Percentiles rank a stretch among this genome's conserved stretches.
Conservation (phyloP, 2,113 vertebrate species). For the Chloroceryle aenea region DNA sequence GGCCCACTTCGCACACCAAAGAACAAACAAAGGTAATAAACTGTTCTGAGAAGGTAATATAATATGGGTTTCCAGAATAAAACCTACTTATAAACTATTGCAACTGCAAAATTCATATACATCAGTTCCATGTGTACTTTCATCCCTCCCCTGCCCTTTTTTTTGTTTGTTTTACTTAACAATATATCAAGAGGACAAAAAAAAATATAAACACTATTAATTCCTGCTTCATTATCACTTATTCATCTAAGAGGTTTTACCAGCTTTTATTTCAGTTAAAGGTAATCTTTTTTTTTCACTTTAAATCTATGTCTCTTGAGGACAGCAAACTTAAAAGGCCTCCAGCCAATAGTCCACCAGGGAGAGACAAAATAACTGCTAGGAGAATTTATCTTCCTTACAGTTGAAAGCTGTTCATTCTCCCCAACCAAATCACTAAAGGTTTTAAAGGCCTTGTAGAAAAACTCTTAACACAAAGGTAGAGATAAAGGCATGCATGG, state of each 20-base stretch:
- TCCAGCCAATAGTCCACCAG: not conserved
- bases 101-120: not conserved
- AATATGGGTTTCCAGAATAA: not conserved
- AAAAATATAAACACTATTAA: too few relatives aligned
- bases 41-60: not conserved
- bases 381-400: not conserved
- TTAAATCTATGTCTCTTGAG: not conserved
- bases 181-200: not conserved
- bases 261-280: not conserved
- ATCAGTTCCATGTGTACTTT: not conserved
- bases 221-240: too few relatives aligned
- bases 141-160: fast-evolving
- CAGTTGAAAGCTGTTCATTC: not conserved
- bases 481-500: not conserved
- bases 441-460: not conserved
- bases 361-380: not conserved
- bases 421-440: not conserved
- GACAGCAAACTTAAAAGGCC: not conserved
- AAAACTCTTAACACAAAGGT: not conserved
- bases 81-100: too few relatives aligned
- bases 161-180: not conserved
- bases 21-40: not conserved
- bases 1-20: not conserved
- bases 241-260: not conserved
- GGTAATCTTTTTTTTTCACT: not conserved